These are phyloP conservation scores for Coenonympha arcania DNA, from an alignment of 2,888 invertebrate species.

Conservation along the genomic window DNA sequence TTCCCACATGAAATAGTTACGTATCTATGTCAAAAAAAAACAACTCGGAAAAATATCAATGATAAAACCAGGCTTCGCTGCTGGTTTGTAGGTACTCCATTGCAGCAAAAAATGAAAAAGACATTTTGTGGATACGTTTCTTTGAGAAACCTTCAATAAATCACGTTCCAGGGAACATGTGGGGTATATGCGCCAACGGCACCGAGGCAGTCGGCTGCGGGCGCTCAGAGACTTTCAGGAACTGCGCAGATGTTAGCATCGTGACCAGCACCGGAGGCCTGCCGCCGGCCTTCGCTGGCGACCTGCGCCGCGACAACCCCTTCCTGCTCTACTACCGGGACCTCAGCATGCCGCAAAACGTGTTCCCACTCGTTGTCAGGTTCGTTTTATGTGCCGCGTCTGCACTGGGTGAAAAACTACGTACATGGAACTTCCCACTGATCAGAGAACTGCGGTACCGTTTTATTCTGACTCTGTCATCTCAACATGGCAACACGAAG, in stretches of 20 bases:
- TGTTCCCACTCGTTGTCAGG: constrained; percentile 85
- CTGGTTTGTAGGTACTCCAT: too few relatives aligned
- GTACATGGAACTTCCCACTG: too few relatives aligned
- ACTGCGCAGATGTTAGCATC: constrained; percentile 91
- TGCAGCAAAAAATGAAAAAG: too few relatives aligned
- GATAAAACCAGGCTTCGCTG: too few relatives aligned
- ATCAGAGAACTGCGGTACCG: too few relatives aligned
- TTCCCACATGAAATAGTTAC: too few relatives aligned
- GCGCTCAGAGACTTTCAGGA: constrained; percentile 91
- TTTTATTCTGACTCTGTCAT: too few relatives aligned
- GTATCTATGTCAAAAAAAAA: too few relatives aligned
- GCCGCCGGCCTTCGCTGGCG: constrained; percentile 79
- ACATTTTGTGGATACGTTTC: not conserved
- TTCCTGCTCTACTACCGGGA: constrained; percentile 85
- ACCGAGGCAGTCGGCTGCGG: constrained; percentile 92
- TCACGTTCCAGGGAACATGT: constrained; percentile 82
- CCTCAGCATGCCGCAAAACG: constrained; percentile 76
- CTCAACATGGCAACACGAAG: too few relatives aligned
- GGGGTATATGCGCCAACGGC: constrained; percentile 90
- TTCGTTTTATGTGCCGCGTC: constrained; percentile 45
- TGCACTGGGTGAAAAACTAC: too few relatives aligned
- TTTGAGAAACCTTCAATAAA: not conserved
- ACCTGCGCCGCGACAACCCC: constrained; percentile 77
- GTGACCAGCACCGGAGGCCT: constrained; percentile 84
- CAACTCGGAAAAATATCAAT: too few relatives aligned